Evolutionary conservation across 2,797 vertebrate genomes (phyloP), one percentile per base, ranked within the genome.

Genomic region (Tympanoctomys barrerae): DNA sequence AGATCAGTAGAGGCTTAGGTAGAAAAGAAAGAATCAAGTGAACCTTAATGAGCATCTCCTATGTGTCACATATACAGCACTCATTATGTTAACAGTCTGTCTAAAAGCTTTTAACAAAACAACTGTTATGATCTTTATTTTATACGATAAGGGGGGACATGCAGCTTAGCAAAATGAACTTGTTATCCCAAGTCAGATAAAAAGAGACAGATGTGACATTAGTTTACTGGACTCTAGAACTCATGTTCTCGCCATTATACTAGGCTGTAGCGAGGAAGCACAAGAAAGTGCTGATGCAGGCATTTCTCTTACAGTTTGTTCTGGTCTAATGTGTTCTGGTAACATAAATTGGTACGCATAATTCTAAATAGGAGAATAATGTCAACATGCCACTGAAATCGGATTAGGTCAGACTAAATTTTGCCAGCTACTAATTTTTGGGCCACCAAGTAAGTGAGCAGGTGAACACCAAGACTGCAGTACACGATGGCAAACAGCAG

Each of bases 301-400:
- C 83, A 81, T 46, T 82, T 93, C 39, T 46, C 82, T 92, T 52
- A 71, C 2, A 77, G 39, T 85, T 39, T 49, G 61, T 62, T 95
- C 78, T 83, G 36, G 19, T 71, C 79, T 70, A 87, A 18, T 7
- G 0, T 49, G 54, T 61, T 83, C 82, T 73, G 70, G 36, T 54
- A 61, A 83, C 49, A 73, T 10, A n/a, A 95, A 88, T 0, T 18
- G 31, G 86, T 42, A 80, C 52, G 54, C 28, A 10, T 26, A 42
- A 84, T 7, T n/a, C 16, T 33, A 59, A 94, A 75, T 24, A 91
- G 75, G 78, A 93, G 77, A 96, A 84, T n/a, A 71, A 75, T 33
- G 36, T 28, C 81, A 73, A 49, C 14, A 3, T 10, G 82, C 52
- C 73, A 86, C 18, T 70, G 13, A 88, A 39, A 52, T 93, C 82